These are phyloP conservation scores for Morbakka virulenta DNA, from an alignment of 30 jellyfish, hydroid and myxozoan genomes.

Conservation along the genomic window DNA sequence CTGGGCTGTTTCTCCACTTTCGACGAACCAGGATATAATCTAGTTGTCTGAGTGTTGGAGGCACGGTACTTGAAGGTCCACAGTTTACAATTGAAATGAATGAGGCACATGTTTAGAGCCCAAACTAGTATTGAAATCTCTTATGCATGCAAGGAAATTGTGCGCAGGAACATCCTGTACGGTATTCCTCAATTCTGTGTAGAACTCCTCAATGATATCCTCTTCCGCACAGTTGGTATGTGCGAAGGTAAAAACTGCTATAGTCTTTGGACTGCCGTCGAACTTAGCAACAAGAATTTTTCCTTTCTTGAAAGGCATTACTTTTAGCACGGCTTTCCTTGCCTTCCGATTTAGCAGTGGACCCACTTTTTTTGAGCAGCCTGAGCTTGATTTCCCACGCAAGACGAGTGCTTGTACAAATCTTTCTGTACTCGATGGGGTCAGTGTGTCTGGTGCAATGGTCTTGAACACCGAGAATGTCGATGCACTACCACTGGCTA, in stretches of 20 bases:
- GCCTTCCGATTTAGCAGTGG: not conserved
- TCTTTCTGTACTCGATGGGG: no score
- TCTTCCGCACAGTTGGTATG: slow-evolving; percentile 15
- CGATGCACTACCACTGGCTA: no score
- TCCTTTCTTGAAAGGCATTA: not conserved
- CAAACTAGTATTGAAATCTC: slow-evolving; percentile 33
- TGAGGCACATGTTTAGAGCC: slow-evolving; percentile 2
- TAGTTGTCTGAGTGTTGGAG: slow-evolving; percentile 4
- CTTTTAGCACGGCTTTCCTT: not conserved
- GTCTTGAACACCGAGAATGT: no score
- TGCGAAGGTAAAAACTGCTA: not conserved
- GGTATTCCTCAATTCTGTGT: not conserved
- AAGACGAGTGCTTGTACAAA: slow-evolving; percentile 4
- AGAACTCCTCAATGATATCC: slow-evolving; percentile 15
- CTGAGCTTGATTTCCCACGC: not conserved
- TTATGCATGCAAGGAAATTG: slow-evolving; percentile 1
- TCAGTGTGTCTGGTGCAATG: no score
- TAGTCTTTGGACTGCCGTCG: slow-evolving; percentile 32
- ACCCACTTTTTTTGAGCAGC: slow-evolving; percentile 11
- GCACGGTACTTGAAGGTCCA: slow-evolving; percentile 21
- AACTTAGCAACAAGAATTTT: slow-evolving; percentile 8
- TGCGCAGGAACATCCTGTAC: slow-evolving; percentile 5
- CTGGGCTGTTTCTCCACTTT: slow-evolving; percentile 25
- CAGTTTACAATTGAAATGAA: slow-evolving; percentile 13
- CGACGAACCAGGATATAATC: slow-evolving; percentile 8